Base-by-base conservation (phyloP, 1,140 invertebrate species). In the Tribolium castaneum region DNA sequence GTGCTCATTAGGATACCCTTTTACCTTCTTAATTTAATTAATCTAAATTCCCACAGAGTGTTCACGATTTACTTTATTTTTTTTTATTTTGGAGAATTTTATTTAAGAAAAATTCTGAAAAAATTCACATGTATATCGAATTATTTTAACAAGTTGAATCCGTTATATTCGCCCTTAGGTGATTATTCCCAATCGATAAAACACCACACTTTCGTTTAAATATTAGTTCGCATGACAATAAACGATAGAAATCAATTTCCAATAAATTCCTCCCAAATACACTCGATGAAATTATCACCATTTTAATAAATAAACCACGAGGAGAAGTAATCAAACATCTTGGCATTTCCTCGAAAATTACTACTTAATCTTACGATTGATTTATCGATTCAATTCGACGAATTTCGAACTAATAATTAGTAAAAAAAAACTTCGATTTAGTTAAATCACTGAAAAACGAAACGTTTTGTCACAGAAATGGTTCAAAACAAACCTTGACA, bases 401-500 rank as follows among this genome's bases (percentile, higher is more conserved):
- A 35, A 66, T 12, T 35, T 12, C 2, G 6, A 35, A 1, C 0
- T 10, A 35, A 66, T 14, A 35, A n/a, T 66, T 35, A 66, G 6
- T 62, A 62, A 62, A 14, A 62, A 14, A 1, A 54, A 16, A 54
- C 4, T 54, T 16, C n/a, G 19, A 59, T 6, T 12, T 30, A 3
- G 30, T 34, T 35, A 59, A 19, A 66, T 59, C 16, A 25, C 54
- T 59, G 3, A 10, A 59, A 3, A 6, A n/a, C 9, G 10, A n/a
- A 35, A 66, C 25, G 35, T 66, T 10, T 66, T 66, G 59, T 35
- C 25, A 66, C 59, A 59, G n/a, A n/a, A 59, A 16, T 3, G 6
- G 56, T 10, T 62, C 7, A 30, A 0, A 62, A 62, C 12, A 62
- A 66, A 66, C 59, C 59, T 66, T 66, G 59, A 66, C 59, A 66